Evolutionary conservation across 2,797 vertebrate genomes (phyloP).

Genomic region (Lagorchestes hirsutus): DNA sequence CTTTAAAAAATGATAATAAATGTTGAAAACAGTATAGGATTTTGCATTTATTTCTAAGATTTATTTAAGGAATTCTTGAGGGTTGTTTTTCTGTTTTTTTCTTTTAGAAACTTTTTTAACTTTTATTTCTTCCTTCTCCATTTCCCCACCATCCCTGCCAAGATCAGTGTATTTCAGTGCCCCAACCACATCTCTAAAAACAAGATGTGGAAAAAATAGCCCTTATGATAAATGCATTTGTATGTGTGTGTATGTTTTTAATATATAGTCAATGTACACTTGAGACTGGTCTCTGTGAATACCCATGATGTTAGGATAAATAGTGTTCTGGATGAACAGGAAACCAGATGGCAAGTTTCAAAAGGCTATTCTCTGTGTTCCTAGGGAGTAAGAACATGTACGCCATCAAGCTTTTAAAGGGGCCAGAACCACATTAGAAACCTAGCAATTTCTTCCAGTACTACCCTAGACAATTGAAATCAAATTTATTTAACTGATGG

Average conservation of each 20-base stretch:
- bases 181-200: background rate
- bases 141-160: too few relatives aligned
- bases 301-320: background rate
- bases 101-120: background rate
- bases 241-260: background rate
- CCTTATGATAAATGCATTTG: background rate
- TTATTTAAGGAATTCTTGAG: background rate
- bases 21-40: background rate
- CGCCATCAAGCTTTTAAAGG: background rate
- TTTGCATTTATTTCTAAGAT: background rate
- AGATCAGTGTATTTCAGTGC: background rate
- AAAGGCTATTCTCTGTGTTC: background rate
- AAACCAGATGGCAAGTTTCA: conserved; percentile 7
- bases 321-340: background rate
- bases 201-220: background rate
- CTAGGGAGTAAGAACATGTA: background rate
- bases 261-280: background rate
- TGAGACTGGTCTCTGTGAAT: background rate
- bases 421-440: background rate
- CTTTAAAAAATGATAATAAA: background rate
- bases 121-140: background rate
- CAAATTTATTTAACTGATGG: background rate
- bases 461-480: background rate
- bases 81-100: background rate
- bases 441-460: background rate